Percentiles rank a stretch among this genome's conserved stretches.
Evolutionary conservation across 1,140 invertebrate species (phyloP).

Genomic region (Hestina assimilis): DNA sequence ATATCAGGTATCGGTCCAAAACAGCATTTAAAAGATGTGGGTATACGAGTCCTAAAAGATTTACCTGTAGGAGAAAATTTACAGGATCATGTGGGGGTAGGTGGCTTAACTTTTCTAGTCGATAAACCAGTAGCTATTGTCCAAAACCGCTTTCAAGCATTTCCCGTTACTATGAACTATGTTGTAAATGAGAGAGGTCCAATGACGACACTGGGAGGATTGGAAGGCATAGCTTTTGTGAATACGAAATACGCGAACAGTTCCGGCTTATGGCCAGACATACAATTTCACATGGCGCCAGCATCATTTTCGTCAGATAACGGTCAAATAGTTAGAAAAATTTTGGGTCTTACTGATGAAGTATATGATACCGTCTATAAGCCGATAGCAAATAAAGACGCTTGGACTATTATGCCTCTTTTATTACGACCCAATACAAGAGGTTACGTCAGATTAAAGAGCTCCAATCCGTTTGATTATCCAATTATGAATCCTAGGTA

Average conservation of each 20-base stretch:
- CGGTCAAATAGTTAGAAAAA: constrained; percentile 85
- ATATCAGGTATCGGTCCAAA: constrained; percentile 91
- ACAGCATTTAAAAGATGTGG: constrained; percentile 84
- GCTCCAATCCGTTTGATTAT: constrained; percentile 89
- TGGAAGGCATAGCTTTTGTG: constrained; percentile 91
- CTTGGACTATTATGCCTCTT: constrained; percentile 91
- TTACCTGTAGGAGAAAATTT: constrained; percentile 88
- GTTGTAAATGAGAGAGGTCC: constrained; percentile 87
- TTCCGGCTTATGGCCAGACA: constrained; percentile 87
- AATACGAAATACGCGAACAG: constrained; percentile 89
- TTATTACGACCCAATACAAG: constrained; percentile 88
- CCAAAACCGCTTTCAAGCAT: constrained; percentile 83
- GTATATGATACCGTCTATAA: constrained; percentile 88
- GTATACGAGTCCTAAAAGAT: constrained; percentile 86
- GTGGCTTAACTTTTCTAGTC: constrained; percentile 88
- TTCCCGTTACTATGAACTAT: constrained; percentile 88
- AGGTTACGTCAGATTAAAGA: constrained; percentile 86
- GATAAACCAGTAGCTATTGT: constrained; percentile 88
- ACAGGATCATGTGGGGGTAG: constrained; percentile 91
- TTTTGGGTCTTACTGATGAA: constrained; percentile 89
- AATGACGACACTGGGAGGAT: constrained; percentile 90
- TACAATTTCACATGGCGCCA: constrained; percentile 93
- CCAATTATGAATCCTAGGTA: constrained; percentile 95
- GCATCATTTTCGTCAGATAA: constrained; percentile 90
- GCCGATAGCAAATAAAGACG: constrained; percentile 86